A percentile compares a stretch with the other conserved stretches of the same genome.
phyloP scores from a whole-genome alignment of 2,113 vertebrate species.

The Cyanoliseus patagonus region DNA sequence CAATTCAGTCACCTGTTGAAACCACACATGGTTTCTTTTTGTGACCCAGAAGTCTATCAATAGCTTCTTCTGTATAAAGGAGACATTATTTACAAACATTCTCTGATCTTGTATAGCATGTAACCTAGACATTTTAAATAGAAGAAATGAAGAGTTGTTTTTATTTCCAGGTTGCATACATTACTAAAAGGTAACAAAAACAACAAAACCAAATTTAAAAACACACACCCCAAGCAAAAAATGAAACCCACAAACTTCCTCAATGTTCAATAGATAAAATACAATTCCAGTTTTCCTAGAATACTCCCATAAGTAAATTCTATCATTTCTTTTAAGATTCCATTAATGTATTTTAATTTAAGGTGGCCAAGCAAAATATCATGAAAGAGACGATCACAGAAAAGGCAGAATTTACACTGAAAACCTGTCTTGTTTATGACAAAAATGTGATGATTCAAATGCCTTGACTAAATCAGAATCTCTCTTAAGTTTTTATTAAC shows the following conservation, averaged over 20 bases:
- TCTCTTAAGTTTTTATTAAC: background rate
- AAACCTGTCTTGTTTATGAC: background rate
- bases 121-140: background rate
- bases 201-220: background rate
- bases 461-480: background rate
- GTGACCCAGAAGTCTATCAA: background rate
- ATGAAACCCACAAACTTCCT: background rate
- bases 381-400: background rate
- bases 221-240: background rate
- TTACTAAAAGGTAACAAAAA: background rate
- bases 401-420: background rate
- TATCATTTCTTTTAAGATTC: background rate
- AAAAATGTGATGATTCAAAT: background rate
- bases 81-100: background rate
- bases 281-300: background rate
- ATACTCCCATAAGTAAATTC: background rate
- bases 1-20: background rate
- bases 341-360: fast-evolving
- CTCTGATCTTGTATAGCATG: background rate
- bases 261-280: background rate
- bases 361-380: background rate
- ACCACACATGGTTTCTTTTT: background rate
- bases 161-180: background rate
- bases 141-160: background rate
- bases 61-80: background rate